These are phyloP conservation scores for Callionymus lyra DNA, from an alignment of 2,113 vertebrate genomes.

Conservation along the genomic window DNA sequence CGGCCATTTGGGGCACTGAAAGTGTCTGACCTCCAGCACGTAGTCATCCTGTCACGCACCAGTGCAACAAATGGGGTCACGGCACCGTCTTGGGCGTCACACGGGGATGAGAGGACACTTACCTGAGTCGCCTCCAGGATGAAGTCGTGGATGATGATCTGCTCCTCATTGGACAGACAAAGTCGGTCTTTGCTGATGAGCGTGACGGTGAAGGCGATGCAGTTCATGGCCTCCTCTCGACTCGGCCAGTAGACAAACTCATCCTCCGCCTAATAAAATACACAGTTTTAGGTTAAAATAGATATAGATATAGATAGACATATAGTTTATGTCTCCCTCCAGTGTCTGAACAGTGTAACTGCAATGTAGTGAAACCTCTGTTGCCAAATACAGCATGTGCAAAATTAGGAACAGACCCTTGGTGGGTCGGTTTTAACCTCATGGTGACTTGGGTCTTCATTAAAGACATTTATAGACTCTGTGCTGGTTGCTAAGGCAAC, in stretches of 20 bases:
- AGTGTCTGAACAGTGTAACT: too few relatives aligned
- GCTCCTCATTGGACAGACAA: conserved; percentile 97
- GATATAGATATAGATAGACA: too few relatives aligned
- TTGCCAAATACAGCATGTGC: too few relatives aligned
- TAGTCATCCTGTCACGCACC: conserved; percentile 83
- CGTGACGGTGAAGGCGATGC: conserved; percentile 95
- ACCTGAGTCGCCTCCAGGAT: conserved; percentile 99
- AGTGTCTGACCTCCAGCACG: conserved; percentile 94
- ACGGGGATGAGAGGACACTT: too few relatives aligned
- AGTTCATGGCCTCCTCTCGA: conserved; percentile 98
- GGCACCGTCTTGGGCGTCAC: background rate
- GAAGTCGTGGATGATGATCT: conserved; percentile 98
- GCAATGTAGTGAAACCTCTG: too few relatives aligned
- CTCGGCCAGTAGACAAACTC: conserved; percentile 99
- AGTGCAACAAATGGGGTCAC: background rate
- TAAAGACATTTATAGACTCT: too few relatives aligned
- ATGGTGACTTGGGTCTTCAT: too few relatives aligned
- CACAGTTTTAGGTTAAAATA: too few relatives aligned
- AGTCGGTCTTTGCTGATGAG: conserved; percentile 98
- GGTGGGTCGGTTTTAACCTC: too few relatives aligned
- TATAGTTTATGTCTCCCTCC: too few relatives aligned
- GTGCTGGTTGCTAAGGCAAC: too few relatives aligned
- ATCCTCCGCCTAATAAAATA: conserved; percentile 83
- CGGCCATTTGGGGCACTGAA: conserved; percentile 98
- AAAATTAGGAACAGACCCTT: too few relatives aligned